Evolutionary conservation across 2,888 invertebrate genomes (phyloP).

Genomic region (Eristalis tenax): DNA sequence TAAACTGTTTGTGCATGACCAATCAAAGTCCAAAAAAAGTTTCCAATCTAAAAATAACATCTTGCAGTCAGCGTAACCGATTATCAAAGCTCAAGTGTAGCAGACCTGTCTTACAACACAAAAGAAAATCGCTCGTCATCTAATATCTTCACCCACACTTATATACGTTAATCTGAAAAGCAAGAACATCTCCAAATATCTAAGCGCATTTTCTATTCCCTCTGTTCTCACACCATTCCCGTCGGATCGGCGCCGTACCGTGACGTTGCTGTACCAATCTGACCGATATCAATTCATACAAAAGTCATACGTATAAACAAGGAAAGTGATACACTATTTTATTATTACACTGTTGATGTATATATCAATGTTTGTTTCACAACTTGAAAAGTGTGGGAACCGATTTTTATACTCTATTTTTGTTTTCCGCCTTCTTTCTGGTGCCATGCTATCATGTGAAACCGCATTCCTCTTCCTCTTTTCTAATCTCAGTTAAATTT

Average conservation of each 20-base stretch:
- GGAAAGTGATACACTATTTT: constrained; percentile 62
- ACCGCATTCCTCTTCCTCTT: constrained; percentile 70
- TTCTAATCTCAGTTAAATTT: constrained; percentile 66
- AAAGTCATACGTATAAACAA: constrained; percentile 58
- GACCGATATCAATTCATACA: constrained; percentile 51
- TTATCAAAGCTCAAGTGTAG: neutral
- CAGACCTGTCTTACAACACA: neutral
- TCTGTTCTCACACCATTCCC: neutral
- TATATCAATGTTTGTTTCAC: constrained; percentile 65
- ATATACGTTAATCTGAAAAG: neutral
- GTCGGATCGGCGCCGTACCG: neutral
- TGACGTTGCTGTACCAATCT: neutral
- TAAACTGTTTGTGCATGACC: neutral
- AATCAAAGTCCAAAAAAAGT: neutral
- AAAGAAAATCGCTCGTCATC: neutral
- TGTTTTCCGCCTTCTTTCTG: constrained; percentile 47
- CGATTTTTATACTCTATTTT: constrained; percentile 55
- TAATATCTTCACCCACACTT: neutral
- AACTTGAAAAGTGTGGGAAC: constrained; percentile 69
- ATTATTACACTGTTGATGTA: constrained; percentile 49
- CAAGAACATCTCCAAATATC: neutral
- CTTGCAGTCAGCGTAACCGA: neutral
- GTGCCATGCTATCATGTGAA: constrained; percentile 48
- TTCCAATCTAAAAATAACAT: neutral
- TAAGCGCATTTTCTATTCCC: neutral